phyloP scores from a whole-genome alignment of 2,797 vertebrate genomes.

The Thalassophryne amazonica region DNA sequence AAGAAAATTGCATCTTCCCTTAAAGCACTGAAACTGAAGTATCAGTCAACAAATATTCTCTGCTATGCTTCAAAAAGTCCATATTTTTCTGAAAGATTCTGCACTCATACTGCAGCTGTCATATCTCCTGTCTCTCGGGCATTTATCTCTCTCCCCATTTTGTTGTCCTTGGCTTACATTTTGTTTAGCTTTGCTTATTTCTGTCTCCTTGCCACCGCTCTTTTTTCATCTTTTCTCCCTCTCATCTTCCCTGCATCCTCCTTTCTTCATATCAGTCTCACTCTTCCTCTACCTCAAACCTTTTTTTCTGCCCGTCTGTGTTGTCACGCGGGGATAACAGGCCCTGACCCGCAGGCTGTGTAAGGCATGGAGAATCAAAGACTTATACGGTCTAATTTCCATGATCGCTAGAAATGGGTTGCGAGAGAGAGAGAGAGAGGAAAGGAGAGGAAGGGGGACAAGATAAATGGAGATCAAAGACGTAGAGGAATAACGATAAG shows the following conservation, averaged over 20 bases:
- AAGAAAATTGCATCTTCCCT: constrained; percentile 4
- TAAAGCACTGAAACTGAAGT: constrained; percentile 4
- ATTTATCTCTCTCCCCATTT: neutral
- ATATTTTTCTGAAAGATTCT: constrained; percentile 13
- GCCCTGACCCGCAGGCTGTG: constrained; percentile 48
- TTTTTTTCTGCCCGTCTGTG: neutral
- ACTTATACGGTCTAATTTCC: constrained; percentile 52
- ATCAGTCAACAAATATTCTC: constrained; percentile 16
- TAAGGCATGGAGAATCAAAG: constrained; percentile 52
- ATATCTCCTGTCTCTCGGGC: neutral
- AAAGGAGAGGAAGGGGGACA: neutral
- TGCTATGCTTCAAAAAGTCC: constrained; percentile 5
- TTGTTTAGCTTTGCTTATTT: constrained; percentile 5
- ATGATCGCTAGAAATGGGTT: constrained; percentile 42
- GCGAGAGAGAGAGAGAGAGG: neutral
- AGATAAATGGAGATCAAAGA: constrained; percentile 48
- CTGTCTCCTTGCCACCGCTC: neutral
- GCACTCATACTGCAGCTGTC: constrained; percentile 2
- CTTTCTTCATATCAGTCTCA: constrained; percentile 4
- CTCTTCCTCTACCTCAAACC: neutral
- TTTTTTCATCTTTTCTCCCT: neutral
- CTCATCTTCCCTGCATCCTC: neutral
- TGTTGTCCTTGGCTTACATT: neutral
- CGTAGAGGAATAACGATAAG: neutral
- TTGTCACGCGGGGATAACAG: constrained; percentile 34